These are phyloP conservation scores for Drosophila histrio DNA, from an alignment of 2,888 invertebrate species.

Conservation along the genomic window DNA sequence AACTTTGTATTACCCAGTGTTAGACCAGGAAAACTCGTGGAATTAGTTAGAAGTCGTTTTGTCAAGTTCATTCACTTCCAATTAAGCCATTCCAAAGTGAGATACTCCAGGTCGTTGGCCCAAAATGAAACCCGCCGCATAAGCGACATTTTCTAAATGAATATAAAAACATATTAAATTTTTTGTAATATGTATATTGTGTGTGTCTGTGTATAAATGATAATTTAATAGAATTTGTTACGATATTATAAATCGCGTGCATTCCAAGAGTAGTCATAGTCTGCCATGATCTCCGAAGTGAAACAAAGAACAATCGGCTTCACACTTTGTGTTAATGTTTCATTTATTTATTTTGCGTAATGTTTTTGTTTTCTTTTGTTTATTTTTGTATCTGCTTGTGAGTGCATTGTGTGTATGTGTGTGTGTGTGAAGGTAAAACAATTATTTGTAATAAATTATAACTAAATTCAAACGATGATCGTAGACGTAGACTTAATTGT, in stretches of 20 bases:
- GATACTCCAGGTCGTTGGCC: constrained; percentile 24
- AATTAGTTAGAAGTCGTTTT: background rate
- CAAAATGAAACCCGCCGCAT: constrained; percentile 58
- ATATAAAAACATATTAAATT: constrained; percentile 3
- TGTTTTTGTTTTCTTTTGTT: constrained; percentile 39
- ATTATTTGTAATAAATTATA: constrained; percentile 61
- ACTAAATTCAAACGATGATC: constrained; percentile 61
- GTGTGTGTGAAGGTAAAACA: constrained; percentile 56
- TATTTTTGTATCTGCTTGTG: constrained; percentile 21
- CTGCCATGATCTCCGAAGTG: constrained; percentile 25
- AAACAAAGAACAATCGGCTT: constrained; percentile 9
- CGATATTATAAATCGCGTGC: constrained; percentile 7
- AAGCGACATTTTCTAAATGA: constrained; percentile 53
- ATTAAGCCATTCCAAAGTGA: constrained; percentile 46
- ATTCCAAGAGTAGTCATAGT: constrained; percentile 23
- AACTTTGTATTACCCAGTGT: constrained; percentile 22
- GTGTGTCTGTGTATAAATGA: constrained; percentile 4
- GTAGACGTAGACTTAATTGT: constrained; percentile 60
- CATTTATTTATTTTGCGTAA: constrained; percentile 71
- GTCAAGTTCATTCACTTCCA: constrained; percentile 20
- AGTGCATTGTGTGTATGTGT: constrained; percentile 6
- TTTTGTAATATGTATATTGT: constrained; percentile 1
- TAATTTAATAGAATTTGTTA: constrained; percentile 8
- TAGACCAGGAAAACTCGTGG: background rate
- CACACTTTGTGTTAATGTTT: constrained; percentile 63